Evolutionary conservation across 2,888 invertebrate species (phyloP), one percentile per base, ranked within the genome.

Genomic region (Polia nebulosa): DNA sequence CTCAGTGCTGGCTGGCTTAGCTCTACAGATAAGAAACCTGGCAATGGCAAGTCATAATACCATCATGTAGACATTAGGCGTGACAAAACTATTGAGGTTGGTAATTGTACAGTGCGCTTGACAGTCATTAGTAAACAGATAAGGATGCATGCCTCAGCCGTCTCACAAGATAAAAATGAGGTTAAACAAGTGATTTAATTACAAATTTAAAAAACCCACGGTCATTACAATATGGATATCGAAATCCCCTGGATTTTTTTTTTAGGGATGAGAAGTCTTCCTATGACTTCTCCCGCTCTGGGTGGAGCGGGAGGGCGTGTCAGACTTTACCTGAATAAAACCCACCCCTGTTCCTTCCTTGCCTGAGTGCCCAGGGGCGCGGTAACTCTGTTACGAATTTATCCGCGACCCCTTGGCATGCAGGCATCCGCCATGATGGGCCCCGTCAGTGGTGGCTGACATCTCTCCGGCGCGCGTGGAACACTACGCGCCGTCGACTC

Each of bases 61-160:
- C 17, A 41, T 41, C 39, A 82, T 85, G 84, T 87, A 81, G 76
- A 87, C 90, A 89, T 91, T 91, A 90, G 82, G 76, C 66, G 77
- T 71, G 92, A 92, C 90, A 91, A 90, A 89, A 85, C 78, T 89
- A 92, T 92, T 90, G 87, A 89, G 89, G 89, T 89, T 85, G 83
- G 85, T 87, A 85, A 82, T 85, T 80, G 82, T 72, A 59, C 58
- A 76, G 72, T 77, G 67, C 59, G 57, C 65, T 78, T 80, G 60
- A 80, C 75, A 80, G 76, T 76, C 78, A 75, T 80, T 74, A 83
- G 78, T 80, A 71, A 77, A 74, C 67, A 72, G 63, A 44, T 69
- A 67, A 60, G 64, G 49, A 58, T 56, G 57, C 67, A 52, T 78
- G 47, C 79, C 44, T 67, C 8, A 36, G 34, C 44, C 55, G 17